Percentiles rank a stretch among this genome's conserved stretches.
These are phyloP conservation scores for Nannospalax galili DNA, from an alignment of 2,113 vertebrate genomes.

Conservation along the genomic window DNA sequence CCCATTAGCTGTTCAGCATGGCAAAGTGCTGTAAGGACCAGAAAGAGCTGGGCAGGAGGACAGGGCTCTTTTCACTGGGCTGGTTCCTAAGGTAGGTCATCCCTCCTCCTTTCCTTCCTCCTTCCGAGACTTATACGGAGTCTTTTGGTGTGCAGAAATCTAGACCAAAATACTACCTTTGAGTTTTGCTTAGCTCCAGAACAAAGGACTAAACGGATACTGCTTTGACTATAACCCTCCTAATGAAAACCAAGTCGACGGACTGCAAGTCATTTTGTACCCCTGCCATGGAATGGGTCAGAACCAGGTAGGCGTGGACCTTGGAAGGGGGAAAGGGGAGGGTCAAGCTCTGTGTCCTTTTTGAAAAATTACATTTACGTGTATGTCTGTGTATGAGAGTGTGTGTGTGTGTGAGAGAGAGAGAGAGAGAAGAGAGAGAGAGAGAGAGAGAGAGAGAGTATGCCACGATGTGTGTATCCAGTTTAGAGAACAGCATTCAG, in stretches of 20 bases:
- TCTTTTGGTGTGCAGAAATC: background rate
- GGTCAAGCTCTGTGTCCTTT: background rate
- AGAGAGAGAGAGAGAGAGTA: no score
- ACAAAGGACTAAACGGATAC: slow-evolving; percentile 88
- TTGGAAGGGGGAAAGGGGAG: background rate
- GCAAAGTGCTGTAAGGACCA: background rate
- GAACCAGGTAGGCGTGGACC: slow-evolving; percentile 92
- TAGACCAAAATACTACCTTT: background rate
- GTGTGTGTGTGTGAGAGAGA: background rate
- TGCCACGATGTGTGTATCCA: no score
- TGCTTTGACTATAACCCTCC: slow-evolving; percentile 97
- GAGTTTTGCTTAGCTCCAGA: slow-evolving; percentile 90
- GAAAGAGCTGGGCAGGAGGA: background rate
- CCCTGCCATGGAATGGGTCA: slow-evolving; percentile 97
- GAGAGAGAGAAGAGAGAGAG: no score
- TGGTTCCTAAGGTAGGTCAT: fast-evolving
- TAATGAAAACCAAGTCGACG: slow-evolving; percentile 88
- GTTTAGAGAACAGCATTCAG: no score
- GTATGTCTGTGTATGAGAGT: background rate
- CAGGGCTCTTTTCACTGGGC: background rate
- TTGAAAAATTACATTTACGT: background rate
- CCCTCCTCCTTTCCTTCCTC: no score
- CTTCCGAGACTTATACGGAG: background rate
- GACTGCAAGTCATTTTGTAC: slow-evolving; percentile 92
- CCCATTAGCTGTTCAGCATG: no score